Evolutionary conservation across 2,888 invertebrate genomes (phyloP).

Genomic region (Tribolium freemani): DNA sequence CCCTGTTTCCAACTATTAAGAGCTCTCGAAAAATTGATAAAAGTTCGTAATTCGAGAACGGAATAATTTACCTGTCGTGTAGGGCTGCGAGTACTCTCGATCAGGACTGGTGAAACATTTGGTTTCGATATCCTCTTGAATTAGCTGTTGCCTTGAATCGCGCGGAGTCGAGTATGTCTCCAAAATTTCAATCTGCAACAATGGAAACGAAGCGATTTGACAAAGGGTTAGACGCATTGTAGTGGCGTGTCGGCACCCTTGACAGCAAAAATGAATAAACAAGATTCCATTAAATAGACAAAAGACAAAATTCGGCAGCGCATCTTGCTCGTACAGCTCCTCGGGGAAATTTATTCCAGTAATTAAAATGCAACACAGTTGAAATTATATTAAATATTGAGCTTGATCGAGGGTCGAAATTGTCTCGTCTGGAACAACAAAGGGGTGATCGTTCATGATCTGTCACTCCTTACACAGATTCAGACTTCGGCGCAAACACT

Average conservation of each 20-base stretch:
- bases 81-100: conserved; percentile 72
- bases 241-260: conserved; percentile 10
- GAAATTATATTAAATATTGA: conserved; percentile 50
- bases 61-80: conserved; percentile 68
- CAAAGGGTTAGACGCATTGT: conserved; percentile 3
- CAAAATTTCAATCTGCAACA: conserved; percentile 78
- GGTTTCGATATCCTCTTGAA: conserved; percentile 66
- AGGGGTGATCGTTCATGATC: conserved; percentile 17
- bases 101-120: conserved; percentile 71
- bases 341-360: conserved; percentile 45
- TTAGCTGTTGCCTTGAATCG: conserved; percentile 70
- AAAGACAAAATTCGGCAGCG: conserved; percentile 41
- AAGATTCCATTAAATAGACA: conserved; percentile 37
- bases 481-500: conserved; percentile 9
- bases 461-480: conserved; percentile 21
- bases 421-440: conserved; percentile 23
- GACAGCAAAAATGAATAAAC: conserved; percentile 36
- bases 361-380: conserved; percentile 48
- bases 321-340: conserved; percentile 42
- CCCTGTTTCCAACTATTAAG: conserved; percentile 2
- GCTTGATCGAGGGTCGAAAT: conserved; percentile 30
- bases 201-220: conserved; percentile 17
- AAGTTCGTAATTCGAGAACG: conserved; percentile 5
- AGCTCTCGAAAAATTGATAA: conserved; percentile 21
- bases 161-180: conserved; percentile 83